Conservation (phyloP, 2,113 vertebrate species). For the Bombycilla garrulus region DNA sequence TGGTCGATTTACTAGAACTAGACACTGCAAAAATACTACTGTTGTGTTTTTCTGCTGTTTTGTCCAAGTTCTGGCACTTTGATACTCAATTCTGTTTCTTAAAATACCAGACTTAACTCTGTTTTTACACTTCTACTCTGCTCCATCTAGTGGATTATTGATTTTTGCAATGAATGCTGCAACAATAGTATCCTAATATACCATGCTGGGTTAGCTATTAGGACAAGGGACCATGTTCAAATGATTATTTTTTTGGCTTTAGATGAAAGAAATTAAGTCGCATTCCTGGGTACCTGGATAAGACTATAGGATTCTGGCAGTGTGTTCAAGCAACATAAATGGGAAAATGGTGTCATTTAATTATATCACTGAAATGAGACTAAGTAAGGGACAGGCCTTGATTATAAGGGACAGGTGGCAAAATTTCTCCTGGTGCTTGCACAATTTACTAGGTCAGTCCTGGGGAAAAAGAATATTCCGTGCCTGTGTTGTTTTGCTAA, state of each 20-base stretch:
- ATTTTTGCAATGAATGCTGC: slow-evolving; percentile 40
- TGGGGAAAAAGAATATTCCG: slow-evolving; percentile 44
- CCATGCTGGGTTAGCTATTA: slow-evolving; percentile 12
- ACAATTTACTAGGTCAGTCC: slow-evolving; percentile 40
- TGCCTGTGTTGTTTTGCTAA: not conserved
- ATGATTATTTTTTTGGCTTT: slow-evolving; percentile 41
- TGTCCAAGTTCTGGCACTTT: not conserved
- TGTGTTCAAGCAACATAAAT: not conserved
- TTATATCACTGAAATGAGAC: slow-evolving; percentile 15
- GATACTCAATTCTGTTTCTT: not conserved
- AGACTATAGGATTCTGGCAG: slow-evolving; percentile 51
- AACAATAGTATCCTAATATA: not conserved
- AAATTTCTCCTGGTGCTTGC: slow-evolving; percentile 41
- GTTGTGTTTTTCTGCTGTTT: not conserved
- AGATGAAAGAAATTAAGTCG: slow-evolving; percentile 37
- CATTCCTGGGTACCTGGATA: slow-evolving; percentile 4
- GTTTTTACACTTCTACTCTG: slow-evolving; percentile 60
- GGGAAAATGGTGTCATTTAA: slow-evolving; percentile 11
- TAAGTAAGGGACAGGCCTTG: slow-evolving; percentile 9
- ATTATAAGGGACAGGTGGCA: slow-evolving; percentile 56
- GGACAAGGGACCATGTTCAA: slow-evolving; percentile 3
- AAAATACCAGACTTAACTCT: not conserved
- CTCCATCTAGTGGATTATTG: slow-evolving; percentile 72
- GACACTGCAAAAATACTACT: not conserved
- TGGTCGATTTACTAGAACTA: not conserved